Evolutionary conservation across 2,888 invertebrate species (phyloP), one percentile per base, ranked within the genome.

Genomic region (Cerastoderma edule): DNA sequence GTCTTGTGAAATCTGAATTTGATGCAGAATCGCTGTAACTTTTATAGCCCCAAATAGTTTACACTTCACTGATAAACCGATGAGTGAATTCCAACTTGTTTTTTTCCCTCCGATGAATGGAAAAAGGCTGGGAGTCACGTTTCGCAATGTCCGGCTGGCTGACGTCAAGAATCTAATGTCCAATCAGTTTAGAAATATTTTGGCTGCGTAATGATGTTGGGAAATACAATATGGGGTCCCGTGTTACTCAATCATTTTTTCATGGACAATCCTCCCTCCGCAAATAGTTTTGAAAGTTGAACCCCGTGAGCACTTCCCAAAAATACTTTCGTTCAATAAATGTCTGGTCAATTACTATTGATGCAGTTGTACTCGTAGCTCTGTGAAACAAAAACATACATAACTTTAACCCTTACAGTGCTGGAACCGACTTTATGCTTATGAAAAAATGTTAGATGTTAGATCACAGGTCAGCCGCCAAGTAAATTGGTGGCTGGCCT

Each of bases 261-360:
- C n/a, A n/a, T 35, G 24, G 33, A 39, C 60, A 60, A 60, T 60
- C 60, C 60, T 39, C 56, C 8, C 1, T n/a, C 13, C 60, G n/a
- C n/a, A n/a, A n/a, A 57, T 60, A 60, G 60, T 60, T 60, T 60
- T 8, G 24, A 53, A 33, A 39, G 60, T 39, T 60, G 60, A 35
- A 24, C 60, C 33, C 16, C 13, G n/a, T 16, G 10, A 30, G 56
- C 28, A 56, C 56, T 56, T 56, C 56, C 56, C 28, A 56, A 22
- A 56, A 56, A 56, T 13, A 28, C n/a, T 16, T 13, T 50, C 50
- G 2, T 50, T 50, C 24, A 22, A 24, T n/a, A 46, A 46, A 46
- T 46, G 5, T 5, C 46, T 46, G 46, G 46, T 46, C n/a, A n/a
- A n/a, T 46, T 46, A 46, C 46, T 2, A 19, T n/a, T 19, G 46